Evolutionary conservation across 2,888 invertebrate species (phyloP), one percentile per base, ranked within the genome.

Genomic region (Lasioglossum leucozonium): DNA sequence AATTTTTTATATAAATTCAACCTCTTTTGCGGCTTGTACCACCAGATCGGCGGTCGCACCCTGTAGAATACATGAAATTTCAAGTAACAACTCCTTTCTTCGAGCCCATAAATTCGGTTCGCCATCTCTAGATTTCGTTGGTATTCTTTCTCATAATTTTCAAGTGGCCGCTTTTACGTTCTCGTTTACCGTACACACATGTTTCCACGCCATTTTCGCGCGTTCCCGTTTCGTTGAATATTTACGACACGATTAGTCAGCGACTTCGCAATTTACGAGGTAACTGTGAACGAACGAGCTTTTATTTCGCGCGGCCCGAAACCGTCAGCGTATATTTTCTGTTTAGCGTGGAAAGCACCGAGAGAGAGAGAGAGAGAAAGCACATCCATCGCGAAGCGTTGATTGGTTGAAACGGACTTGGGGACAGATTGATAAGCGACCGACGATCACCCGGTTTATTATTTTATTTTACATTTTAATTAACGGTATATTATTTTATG

Each of bases 191-290:
- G 72, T 30, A 62, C 26, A 47, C 47, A 81, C n/a, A 51, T 72
- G 40, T 44, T 79, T 72, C 65, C n/a, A 40, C 3, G 37, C 26
- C 44, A 62, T 44, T 51, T 51, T 78, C 72, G 37, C 37, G 22
- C n/a, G 40, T 75, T 79, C 62, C 58, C 37, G 26, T 79, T 75
- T 40, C 40, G 26, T 44, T 72, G 62, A 73, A 73, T 79, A 79
- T 79, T 81, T 77, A 65, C 47, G n/a, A 37, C 37, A 72, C 37
- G 42, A 72, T 65, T 34, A 10, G 16, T 80, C 34, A 55, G 37
- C 42, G 34, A 72, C 42, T 65, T 78, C 10, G 69, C 11, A 34
- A 62, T 77, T 71, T 81, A 77, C 26, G 34, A 80, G 71, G 13
- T n/a, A 55, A 34, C n/a, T 47, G 75, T 71, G 51, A 71, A 40